Evolutionary conservation across 2,888 invertebrate genomes (phyloP).

Genomic region (Dermolepida albohirtum): DNA sequence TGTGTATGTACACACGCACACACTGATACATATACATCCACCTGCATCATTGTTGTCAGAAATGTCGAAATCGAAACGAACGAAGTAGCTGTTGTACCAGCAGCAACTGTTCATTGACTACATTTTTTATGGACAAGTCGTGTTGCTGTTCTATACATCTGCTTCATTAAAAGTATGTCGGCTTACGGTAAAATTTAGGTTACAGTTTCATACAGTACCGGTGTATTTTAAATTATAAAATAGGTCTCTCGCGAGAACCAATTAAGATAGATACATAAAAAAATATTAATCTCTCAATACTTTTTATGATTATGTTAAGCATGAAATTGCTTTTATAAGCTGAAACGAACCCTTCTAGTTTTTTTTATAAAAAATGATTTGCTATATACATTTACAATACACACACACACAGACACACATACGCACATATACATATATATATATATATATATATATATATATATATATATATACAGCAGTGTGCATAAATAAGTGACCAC

Average conservation of each 20-base stretch:
- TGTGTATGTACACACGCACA: constrained; percentile 1
- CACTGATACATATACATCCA: neutral
- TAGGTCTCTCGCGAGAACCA: neutral
- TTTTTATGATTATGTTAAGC: neutral
- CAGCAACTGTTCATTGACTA: constrained; percentile 28
- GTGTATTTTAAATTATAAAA: constrained; percentile 13
- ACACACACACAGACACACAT: too few species aligned
- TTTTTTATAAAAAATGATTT: too few species aligned
- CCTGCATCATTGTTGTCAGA: constrained; percentile 3
- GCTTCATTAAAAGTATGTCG: constrained; percentile 44
- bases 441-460: too few species aligned
- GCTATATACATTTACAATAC: too few species aligned
- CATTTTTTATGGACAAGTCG: constrained; percentile 25
- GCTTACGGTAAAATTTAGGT: constrained; percentile 50
- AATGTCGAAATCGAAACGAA: constrained; percentile 3
- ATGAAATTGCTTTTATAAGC: too few species aligned
- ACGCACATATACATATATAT: too few species aligned
- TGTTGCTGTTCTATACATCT: constrained; percentile 20
- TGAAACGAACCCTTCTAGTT: too few species aligned
- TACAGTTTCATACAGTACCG: constrained; percentile 44
- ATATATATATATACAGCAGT: too few species aligned
- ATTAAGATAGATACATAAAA: neutral
- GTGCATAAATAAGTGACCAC: too few species aligned
- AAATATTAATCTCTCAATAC: neutral
- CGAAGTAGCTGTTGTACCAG: constrained; percentile 8